Conservation (phyloP, 64 coral and sea anemone genomes). For the Montipora cactus region DNA sequence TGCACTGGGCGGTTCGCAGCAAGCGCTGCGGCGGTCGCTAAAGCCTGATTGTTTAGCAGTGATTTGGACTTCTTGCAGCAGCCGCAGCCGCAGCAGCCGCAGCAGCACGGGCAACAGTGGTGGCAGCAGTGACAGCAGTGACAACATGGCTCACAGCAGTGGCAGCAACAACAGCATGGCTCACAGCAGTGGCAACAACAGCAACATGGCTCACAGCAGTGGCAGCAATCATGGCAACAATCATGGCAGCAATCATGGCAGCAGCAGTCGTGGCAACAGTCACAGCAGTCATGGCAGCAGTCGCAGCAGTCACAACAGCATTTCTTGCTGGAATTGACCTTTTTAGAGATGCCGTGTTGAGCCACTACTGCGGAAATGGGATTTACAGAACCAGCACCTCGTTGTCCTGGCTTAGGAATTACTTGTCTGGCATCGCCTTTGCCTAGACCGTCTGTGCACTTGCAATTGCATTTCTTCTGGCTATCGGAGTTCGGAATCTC, state of each 20-base stretch:
- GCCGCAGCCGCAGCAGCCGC: constrained; percentile 55
- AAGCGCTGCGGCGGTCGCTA: constrained; percentile 12
- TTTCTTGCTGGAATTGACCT: constrained; percentile 32
- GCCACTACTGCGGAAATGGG: not conserved
- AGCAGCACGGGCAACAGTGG: constrained; percentile 35
- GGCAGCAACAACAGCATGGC: constrained; percentile 63
- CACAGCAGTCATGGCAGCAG: constrained; percentile 14
- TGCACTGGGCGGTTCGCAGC: constrained; percentile 24
- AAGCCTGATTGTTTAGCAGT: constrained; percentile 12
- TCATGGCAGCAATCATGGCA: constrained; percentile 41
- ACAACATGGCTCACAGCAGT: constrained; percentile 41
- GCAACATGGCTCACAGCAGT: constrained; percentile 74
- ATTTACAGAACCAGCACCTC: not conserved
- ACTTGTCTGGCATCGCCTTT: constrained; percentile 28
- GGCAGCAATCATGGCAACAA: constrained; percentile 57
- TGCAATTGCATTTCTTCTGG: constrained; percentile 58
- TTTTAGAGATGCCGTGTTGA: constrained; percentile 45
- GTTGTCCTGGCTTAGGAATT: constrained; percentile 25
- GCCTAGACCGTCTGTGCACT: constrained; percentile 25
- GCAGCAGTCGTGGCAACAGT: constrained; percentile 66
- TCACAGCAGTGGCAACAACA: constrained; percentile 69
- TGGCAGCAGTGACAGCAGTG: constrained; percentile 77
- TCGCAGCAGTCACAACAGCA: constrained; percentile 38
- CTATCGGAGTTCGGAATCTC: not conserved
- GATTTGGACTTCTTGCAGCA: constrained; percentile 80